These are phyloP conservation scores for Macrosteles quadrilineatus DNA, from an alignment of 1,140 invertebrate species.

Conservation along the genomic window DNA sequence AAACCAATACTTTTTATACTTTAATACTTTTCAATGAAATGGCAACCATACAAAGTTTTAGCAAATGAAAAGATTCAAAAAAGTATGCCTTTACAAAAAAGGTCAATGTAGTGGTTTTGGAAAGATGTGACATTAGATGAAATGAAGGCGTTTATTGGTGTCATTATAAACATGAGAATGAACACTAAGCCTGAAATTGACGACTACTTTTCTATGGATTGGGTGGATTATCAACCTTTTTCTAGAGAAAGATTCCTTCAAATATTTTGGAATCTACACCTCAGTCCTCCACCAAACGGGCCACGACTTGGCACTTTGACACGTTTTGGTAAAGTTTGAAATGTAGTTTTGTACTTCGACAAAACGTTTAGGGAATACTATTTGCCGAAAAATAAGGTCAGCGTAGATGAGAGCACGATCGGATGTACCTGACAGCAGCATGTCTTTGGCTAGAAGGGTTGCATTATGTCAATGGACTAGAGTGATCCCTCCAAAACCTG, in stretches of 20 bases:
- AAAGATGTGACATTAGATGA: not conserved
- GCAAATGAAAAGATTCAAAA: constrained; percentile 16
- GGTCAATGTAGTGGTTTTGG: constrained; percentile 20
- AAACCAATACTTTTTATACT: constrained; percentile 12
- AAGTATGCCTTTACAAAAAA: not conserved
- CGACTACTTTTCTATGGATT: constrained; percentile 24
- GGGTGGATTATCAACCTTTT: constrained; percentile 26
- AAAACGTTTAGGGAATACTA: constrained; percentile 28
- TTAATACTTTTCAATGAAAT: too few relatives aligned
- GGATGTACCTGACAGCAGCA: too few relatives aligned
- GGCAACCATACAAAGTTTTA: too few relatives aligned
- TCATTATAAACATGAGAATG: constrained; percentile 14
- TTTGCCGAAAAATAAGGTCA: constrained; percentile 8
- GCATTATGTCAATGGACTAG: too few relatives aligned
- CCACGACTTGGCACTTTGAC: not conserved
- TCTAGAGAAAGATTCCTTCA: constrained; percentile 10
- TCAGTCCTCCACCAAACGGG: not conserved
- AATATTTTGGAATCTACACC: constrained; percentile 27
- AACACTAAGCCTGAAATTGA: constrained; percentile 8
- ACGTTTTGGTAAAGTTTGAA: constrained; percentile 11
- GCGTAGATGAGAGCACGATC: constrained; percentile 27
- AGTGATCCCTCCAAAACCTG: too few relatives aligned
- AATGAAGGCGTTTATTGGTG: constrained; percentile 15
- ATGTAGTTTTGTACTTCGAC: not conserved
- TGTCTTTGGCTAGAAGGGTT: too few relatives aligned